Evolutionary conservation across 2,113 vertebrate species (phyloP).

Genomic region (Synchiropus splendidus): DNA sequence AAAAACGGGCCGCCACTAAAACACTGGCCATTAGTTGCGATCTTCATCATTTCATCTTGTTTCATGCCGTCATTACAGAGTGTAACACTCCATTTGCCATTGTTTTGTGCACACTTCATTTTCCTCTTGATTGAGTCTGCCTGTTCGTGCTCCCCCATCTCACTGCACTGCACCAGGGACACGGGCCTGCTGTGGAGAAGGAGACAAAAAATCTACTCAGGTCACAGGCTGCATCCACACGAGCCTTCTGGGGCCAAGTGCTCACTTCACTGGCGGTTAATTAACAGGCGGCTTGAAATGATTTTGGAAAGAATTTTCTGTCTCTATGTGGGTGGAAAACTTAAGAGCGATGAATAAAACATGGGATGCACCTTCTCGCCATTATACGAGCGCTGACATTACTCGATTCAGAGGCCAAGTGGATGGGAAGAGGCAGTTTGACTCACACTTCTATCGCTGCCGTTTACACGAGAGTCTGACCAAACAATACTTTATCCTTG

Average conservation of each 20-base stretch:
- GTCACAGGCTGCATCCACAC: slow-evolving; percentile 8
- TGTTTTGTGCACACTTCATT: slow-evolving; percentile 48
- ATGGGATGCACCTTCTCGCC: slow-evolving; percentile 26
- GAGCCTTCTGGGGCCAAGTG: slow-evolving; percentile 17
- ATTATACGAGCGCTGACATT: slow-evolving; percentile 9
- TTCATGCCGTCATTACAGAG: slow-evolving; percentile 37
- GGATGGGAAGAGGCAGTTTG: slow-evolving; percentile 7
- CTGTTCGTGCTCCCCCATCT: slow-evolving; percentile 31
- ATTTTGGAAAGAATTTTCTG: slow-evolving; percentile 17
- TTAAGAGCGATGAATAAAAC: slow-evolving; percentile 39
- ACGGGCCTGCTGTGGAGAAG: slow-evolving; percentile 14
- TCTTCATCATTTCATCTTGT: slow-evolving; percentile 29
- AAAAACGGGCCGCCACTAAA: slow-evolving; percentile 10
- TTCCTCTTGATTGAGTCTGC: slow-evolving; percentile 46
- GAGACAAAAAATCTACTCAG: slow-evolving; percentile 10
- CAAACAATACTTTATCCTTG: too few species aligned
- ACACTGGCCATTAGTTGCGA: slow-evolving; percentile 28
- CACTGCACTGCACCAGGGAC: slow-evolving; percentile 15
- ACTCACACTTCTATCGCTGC: slow-evolving; percentile 5
- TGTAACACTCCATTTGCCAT: slow-evolving; percentile 49
- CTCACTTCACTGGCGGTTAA: slow-evolving; percentile 37
- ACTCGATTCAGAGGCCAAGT: slow-evolving; percentile 7
- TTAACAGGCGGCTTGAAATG: slow-evolving; percentile 34
- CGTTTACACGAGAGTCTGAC: slow-evolving; percentile 1
- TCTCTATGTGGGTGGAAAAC: slow-evolving; percentile 14